Evolutionary conservation across 2,113 vertebrate genomes (phyloP).

Genomic region (Callipepla squamata): DNA sequence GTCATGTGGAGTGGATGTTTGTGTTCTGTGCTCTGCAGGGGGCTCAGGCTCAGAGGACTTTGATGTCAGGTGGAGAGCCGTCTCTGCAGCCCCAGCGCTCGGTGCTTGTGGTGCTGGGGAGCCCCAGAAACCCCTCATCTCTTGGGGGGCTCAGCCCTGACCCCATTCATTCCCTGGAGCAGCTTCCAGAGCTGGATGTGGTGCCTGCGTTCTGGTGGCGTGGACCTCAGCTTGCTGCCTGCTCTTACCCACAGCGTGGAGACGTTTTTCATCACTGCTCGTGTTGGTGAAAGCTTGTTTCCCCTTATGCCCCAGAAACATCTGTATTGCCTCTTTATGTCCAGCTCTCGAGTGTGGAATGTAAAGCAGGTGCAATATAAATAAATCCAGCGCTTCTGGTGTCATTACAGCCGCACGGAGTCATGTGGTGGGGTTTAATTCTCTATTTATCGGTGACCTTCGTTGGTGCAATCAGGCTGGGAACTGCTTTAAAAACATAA

Average conservation of each 20-base stretch:
- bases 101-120: background rate
- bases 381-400: background rate
- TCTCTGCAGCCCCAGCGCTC: background rate
- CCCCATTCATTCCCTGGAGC: background rate
- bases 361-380: constrained; percentile 24
- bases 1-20: constrained; percentile 52
- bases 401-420: background rate
- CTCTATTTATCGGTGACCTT: background rate
- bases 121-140: background rate
- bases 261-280: rapidly evolving
- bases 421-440: background rate
- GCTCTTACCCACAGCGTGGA: background rate
- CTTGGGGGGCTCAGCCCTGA: background rate
- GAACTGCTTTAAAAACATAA: background rate
- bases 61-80: background rate
- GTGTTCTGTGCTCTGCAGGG: constrained; percentile 49
- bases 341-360: background rate
- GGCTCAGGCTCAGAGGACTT: constrained; percentile 32
- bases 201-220: rapidly evolving
- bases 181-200: background rate
- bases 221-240: background rate
- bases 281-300: background rate
- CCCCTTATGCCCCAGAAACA: background rate
- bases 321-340: background rate
- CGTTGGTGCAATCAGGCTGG: background rate